Percentiles rank a stretch among this genome's conserved stretches.
These are phyloP conservation scores for Cistogaster globosa DNA, from an alignment of 2,888 invertebrate species.

Conservation along the genomic window DNA sequence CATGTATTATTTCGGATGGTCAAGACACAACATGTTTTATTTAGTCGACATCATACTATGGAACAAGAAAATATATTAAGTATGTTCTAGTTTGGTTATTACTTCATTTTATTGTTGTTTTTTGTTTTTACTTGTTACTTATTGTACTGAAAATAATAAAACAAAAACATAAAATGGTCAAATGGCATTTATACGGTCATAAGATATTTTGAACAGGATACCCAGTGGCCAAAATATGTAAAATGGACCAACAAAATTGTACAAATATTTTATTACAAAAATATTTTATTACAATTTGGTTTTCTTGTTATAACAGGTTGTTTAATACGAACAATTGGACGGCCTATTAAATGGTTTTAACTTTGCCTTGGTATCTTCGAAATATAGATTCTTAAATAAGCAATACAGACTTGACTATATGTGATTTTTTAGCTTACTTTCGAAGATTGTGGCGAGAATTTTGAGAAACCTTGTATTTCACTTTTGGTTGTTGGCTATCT, in stretches of 20 bases:
- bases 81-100: background rate
- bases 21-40: constrained; percentile 21
- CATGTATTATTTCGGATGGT: constrained; percentile 49
- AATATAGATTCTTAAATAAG: too few species aligned
- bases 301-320: too few species aligned
- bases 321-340: too few species aligned
- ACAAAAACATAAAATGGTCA: background rate
- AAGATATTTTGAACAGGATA: background rate
- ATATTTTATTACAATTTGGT: background rate
- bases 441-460: too few species aligned
- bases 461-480: too few species aligned
- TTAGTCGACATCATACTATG: constrained; percentile 33
- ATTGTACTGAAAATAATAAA: constrained; percentile 2
- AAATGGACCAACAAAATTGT: background rate
- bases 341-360: too few species aligned
- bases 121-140: constrained; percentile 4
- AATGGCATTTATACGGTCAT: background rate
- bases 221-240: background rate
- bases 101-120: constrained; percentile 9
- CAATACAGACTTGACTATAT: too few species aligned
- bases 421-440: too few species aligned
- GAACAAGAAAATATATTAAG: constrained; percentile 33
- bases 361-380: too few species aligned
- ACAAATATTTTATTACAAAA: background rate
- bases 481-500: too few species aligned